phyloP scores from a whole-genome alignment of 2,797 vertebrate species.

The Trichosurus vulpecula region DNA sequence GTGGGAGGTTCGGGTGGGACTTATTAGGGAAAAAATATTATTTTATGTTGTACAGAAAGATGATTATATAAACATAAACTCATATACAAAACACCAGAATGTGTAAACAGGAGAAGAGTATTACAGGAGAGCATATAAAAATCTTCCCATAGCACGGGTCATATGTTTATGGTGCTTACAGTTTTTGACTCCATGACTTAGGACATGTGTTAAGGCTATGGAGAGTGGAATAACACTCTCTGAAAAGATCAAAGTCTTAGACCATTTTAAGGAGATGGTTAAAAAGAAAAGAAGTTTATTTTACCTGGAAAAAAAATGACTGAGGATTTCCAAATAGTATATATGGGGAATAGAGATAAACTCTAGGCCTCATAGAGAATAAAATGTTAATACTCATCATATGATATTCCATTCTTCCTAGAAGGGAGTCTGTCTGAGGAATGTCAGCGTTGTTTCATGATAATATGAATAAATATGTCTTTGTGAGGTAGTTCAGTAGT shows the following conservation, averaged over 20 bases:
- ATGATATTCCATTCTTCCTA: accelerated
- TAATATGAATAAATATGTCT: not conserved
- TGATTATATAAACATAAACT: not conserved
- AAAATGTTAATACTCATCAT: no score
- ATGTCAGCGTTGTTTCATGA: not conserved
- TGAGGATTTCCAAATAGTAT: not conserved
- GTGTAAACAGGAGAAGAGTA: not conserved
- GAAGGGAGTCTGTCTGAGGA: not conserved
- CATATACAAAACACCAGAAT: not conserved
- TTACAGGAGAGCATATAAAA: not conserved
- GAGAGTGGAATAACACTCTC: not conserved
- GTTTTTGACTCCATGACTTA: not conserved
- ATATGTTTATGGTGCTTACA: not conserved
- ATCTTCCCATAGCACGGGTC: not conserved
- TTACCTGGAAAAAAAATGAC: not conserved
- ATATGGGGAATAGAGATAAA: not conserved
- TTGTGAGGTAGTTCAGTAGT: not conserved
- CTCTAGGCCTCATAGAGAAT: not conserved
- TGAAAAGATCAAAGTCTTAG: constrained; percentile 2
- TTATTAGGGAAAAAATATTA: not conserved
- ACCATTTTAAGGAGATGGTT: not conserved
- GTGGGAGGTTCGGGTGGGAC: not conserved
- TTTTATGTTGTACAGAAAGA: not conserved
- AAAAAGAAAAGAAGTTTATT: not conserved
- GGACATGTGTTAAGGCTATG: not conserved